Percentiles rank a stretch among this genome's conserved stretches.
Conservation (phyloP, 2,797 vertebrate genomes). For the Nyctalus aviator region DNA sequence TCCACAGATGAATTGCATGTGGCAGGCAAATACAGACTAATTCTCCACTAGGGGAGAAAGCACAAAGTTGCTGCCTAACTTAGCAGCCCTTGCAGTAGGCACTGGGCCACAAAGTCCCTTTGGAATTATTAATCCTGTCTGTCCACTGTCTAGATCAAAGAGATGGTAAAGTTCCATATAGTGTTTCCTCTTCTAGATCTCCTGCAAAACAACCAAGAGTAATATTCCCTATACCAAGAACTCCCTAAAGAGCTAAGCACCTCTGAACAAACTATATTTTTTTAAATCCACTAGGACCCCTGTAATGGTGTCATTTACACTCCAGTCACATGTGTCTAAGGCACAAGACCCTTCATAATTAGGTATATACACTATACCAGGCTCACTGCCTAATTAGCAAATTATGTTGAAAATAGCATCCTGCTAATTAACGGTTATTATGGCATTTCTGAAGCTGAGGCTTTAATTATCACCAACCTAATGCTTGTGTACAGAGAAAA, state of each 20-base stretch:
- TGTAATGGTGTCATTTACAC: slow-evolving; percentile 94
- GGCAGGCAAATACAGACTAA: slow-evolving; percentile 65
- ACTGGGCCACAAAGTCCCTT: slow-evolving; percentile 70
- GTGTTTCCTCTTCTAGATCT: slow-evolving; percentile 53
- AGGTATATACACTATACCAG: slow-evolving; percentile 94
- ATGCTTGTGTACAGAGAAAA: slow-evolving; percentile 90
- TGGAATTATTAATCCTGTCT: slow-evolving; percentile 71
- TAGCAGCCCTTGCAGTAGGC: slow-evolving; percentile 70
- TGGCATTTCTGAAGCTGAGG: slow-evolving; percentile 97
- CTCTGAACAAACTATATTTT: slow-evolving; percentile 84
- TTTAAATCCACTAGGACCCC: slow-evolving; percentile 88
- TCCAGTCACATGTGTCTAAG: slow-evolving; percentile 95
- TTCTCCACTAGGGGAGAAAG: slow-evolving; percentile 66
- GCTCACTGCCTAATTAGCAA: slow-evolving; percentile 98
- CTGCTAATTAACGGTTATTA: slow-evolving; percentile 99
- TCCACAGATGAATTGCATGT: slow-evolving; percentile 47
- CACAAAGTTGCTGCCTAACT: slow-evolving; percentile 74
- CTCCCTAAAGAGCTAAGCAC: slow-evolving; percentile 82
- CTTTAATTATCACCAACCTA: slow-evolving; percentile 97
- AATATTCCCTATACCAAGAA: slow-evolving; percentile 55
- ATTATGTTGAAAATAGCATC: slow-evolving; percentile 98
- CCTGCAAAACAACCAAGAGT: slow-evolving; percentile 61
- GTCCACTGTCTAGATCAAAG: slow-evolving; percentile 67
- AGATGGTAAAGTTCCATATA: slow-evolving; percentile 60
- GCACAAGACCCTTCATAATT: slow-evolving; percentile 95